Conservation (phyloP, 2,888 invertebrate genomes). For the Tetanocera ferruginea region DNA sequence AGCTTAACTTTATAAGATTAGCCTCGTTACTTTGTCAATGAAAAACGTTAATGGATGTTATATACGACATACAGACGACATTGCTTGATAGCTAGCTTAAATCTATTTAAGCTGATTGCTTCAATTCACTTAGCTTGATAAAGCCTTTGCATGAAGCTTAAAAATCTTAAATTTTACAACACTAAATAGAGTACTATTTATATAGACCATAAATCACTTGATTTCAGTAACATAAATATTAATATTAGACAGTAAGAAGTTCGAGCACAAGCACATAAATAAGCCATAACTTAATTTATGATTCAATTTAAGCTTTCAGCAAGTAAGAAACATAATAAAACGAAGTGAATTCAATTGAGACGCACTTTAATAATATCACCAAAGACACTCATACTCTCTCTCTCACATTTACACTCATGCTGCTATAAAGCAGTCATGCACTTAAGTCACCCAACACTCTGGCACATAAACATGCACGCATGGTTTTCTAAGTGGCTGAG, state of each 20-base stretch:
- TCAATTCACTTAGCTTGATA: neutral
- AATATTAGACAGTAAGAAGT: too few relatives aligned
- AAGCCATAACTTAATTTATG: slow-evolving; percentile 28
- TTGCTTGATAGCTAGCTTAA: too few relatives aligned
- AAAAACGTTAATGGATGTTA: too few relatives aligned
- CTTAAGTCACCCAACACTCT: neutral
- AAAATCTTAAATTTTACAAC: too few relatives aligned
- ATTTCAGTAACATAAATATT: too few relatives aligned
- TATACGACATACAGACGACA: too few relatives aligned
- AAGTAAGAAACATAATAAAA: neutral
- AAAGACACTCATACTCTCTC: neutral
- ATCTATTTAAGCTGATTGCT: neutral
- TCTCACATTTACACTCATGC: neutral
- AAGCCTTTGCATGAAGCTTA: too few relatives aligned
- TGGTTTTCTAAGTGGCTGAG: neutral
- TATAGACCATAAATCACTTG: too few relatives aligned
- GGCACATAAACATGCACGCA: neutral
- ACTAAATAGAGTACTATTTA: too few relatives aligned
- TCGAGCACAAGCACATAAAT: neutral
- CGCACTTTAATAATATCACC: slow-evolving; percentile 12
- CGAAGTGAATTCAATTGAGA: slow-evolving; percentile 23
- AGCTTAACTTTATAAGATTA: too few relatives aligned
- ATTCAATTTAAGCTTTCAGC: slow-evolving; percentile 10
- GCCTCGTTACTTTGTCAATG: too few relatives aligned
- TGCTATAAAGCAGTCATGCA: too few relatives aligned